Conservation (phyloP, 2,888 invertebrate species). For the Acleris holmiana region DNA sequence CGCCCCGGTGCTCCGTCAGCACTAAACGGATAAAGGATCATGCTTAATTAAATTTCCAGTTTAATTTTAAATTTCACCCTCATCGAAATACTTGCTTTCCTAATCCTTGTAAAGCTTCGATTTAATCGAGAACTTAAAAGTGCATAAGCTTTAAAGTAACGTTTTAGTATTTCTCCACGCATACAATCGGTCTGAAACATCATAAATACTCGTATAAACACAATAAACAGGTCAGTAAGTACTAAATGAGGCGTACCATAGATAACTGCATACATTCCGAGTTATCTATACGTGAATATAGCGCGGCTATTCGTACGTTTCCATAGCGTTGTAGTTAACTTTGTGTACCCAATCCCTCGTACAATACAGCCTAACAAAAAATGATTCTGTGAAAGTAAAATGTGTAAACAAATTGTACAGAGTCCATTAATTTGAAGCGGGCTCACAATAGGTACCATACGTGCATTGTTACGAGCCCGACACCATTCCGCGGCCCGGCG, state of each 20-base stretch:
- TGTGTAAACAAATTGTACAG: slow-evolving; percentile 36
- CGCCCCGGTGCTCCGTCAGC: slow-evolving; percentile 9
- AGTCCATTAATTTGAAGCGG: slow-evolving; percentile 38
- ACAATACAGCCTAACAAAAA: slow-evolving; percentile 11
- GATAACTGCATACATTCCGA: no score
- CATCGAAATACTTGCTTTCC: no score
- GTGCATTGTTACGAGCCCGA: slow-evolving; percentile 36
- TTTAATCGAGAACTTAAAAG: no score
- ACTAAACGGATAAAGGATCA: slow-evolving; percentile 7
- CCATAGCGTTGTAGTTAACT: no score
- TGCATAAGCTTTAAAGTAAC: no score
- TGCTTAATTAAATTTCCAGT: slow-evolving; percentile 15
- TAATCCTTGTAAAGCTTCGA: no score
- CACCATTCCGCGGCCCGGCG: slow-evolving; percentile 36
- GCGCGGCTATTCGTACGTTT: no score
- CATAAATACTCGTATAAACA: no score
- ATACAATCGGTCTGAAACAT: no score
- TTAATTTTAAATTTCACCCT: slow-evolving; percentile 3
- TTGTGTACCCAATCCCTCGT: no score
- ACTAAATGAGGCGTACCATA: neutral
- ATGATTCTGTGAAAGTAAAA: slow-evolving; percentile 29
- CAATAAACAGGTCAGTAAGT: neutral
- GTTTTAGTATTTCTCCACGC: no score
- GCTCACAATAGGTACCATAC: slow-evolving; percentile 37
- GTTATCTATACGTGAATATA: no score